Conservation (phyloP, 2,797 vertebrate genomes). For the Petrocephalus schoutedeni region DNA sequence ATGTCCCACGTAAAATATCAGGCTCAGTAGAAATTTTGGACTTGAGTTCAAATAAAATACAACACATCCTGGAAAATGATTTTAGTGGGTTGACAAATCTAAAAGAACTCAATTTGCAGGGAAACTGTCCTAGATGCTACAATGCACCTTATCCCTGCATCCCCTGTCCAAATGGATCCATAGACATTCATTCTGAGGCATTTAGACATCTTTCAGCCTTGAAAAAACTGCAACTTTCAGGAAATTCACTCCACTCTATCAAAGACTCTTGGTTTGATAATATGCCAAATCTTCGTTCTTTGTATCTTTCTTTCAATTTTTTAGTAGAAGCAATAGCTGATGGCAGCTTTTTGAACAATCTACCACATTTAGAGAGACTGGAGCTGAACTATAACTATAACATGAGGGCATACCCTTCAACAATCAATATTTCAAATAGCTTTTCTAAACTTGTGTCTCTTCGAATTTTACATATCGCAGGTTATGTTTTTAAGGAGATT, state of each 20-base stretch:
- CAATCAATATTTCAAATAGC: constrained; percentile 59
- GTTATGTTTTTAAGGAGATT: constrained; percentile 77
- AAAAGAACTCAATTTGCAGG: constrained; percentile 70
- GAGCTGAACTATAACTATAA: constrained; percentile 86
- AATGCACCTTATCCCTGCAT: constrained; percentile 77
- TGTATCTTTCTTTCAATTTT: constrained; percentile 78
- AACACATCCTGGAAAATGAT: constrained; percentile 60
- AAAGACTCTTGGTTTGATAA: constrained; percentile 70
- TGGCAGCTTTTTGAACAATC: constrained; percentile 57
- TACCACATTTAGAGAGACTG: constrained; percentile 63
- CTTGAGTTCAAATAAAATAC: constrained; percentile 72
- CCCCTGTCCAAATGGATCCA: constrained; percentile 64
- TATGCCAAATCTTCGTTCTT: constrained; percentile 54
- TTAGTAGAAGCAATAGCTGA: constrained; percentile 60
- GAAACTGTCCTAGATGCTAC: constrained; percentile 88
- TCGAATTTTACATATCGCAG: constrained; percentile 64
- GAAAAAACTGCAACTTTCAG: constrained; percentile 65
- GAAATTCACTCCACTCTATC: constrained; percentile 72
- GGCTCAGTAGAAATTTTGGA: constrained; percentile 57
- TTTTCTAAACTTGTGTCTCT: constrained; percentile 74
- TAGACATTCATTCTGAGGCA: constrained; percentile 68
- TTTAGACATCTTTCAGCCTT: constrained; percentile 67
- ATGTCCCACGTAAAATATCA: constrained; percentile 70
- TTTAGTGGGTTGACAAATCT: constrained; percentile 65
- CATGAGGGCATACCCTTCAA: constrained; percentile 56